Evolutionary conservation across 2,888 invertebrate genomes (phyloP).

Genomic region (Synanthedon vespiformis): DNA sequence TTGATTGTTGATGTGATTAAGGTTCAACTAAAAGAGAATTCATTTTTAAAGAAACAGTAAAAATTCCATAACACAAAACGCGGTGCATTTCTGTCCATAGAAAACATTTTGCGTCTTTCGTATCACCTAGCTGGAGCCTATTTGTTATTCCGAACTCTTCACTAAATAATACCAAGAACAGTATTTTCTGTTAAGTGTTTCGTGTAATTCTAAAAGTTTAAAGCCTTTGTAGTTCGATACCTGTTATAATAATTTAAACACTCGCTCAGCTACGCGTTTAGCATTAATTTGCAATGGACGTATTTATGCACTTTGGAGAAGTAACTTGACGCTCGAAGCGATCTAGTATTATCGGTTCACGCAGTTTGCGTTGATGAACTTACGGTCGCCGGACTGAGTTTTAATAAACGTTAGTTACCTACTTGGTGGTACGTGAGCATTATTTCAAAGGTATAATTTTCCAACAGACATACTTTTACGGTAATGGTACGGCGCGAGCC

Average conservation of each 20-base stretch:
- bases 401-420: background rate
- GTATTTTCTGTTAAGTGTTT: too few species aligned
- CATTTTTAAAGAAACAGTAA: too few species aligned
- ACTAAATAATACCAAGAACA: too few species aligned
- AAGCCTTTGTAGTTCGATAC: background rate
- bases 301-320: constrained; percentile 7
- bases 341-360: constrained; percentile 13
- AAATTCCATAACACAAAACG: too few species aligned
- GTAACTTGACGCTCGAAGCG: constrained; percentile 12
- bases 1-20: too few species aligned
- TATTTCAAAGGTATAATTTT: too few species aligned
- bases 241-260: background rate
- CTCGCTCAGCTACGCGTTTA: background rate
- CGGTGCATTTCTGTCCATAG: too few species aligned
- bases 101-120: too few species aligned
- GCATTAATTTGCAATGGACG: background rate
- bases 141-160: too few species aligned
- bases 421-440: too few species aligned
- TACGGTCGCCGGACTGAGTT: constrained; percentile 4
- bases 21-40: too few species aligned
- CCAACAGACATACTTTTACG: constrained; percentile 21
- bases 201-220: too few species aligned
- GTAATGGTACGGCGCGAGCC: constrained; percentile 2
- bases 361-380: constrained; percentile 3
- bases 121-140: background rate